Evolutionary conservation across 2,888 invertebrate genomes (phyloP), one percentile per base, ranked within the genome.

Genomic region (Dinocampus coccinellae): DNA sequence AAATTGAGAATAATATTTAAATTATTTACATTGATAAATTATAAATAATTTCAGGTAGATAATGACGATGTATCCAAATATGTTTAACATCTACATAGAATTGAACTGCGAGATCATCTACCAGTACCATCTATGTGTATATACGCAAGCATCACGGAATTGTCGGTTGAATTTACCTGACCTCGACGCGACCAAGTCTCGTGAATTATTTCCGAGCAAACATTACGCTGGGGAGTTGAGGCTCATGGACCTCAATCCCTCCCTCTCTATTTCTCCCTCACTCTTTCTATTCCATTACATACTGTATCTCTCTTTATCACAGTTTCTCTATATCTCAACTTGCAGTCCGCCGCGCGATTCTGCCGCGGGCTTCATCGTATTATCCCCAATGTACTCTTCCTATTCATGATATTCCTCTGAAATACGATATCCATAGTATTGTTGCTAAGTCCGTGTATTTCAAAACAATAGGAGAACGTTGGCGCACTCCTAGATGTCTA

Each of bases 361-460:
- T 33, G 62, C 62, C 62, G 55, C 71, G 69, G 70, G 69, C 61
- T n/a, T 77, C 69, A 70, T 72, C 75, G 47, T 65, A 68, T 69
- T 65, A 69, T 72, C 65, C 57, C 70, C 68, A 62, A 62, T 73
- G 57, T 58, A 68, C 62, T 71, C 53, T 47, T 39, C 22, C 76
- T 75, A 78, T 80, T 78, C 78, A 75, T 73, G 73, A 68, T 69
- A 73, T 74, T 73, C 72, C 75, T 73, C 72, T 69, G 77, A 77
- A 79, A 78, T 75, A 74, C 75, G 77, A 77, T 79, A 78, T 78
- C 3, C 79, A 77, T 74, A 61, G 76, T 66, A 81, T 82, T 82
- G 81, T 82, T 53, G 69, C 76, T 77, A 42, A 72, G 71, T 69
- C 73, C 68, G 77, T 76, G 71, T 72, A 72, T 75, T 73, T 64